phyloP scores from a whole-genome alignment of 2,113 vertebrate genomes.

The Neolamprologus fasciatus region DNA sequence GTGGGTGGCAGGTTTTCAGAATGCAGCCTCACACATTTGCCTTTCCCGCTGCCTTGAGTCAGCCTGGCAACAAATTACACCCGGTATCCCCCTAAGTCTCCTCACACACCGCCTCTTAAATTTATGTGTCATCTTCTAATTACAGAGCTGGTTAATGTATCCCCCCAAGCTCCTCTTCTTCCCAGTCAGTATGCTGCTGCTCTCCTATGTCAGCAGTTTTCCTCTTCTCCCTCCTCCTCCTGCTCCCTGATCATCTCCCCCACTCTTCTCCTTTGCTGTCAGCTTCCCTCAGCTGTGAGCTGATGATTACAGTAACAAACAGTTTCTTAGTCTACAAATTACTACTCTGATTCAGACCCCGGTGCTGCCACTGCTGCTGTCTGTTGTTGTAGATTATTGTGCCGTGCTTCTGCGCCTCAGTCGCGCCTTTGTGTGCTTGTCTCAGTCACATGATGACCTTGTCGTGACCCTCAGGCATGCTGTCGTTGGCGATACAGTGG shows the following conservation, averaged over 20 bases:
- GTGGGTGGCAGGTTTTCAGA: not conserved
- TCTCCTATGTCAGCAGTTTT: constrained; percentile 5
- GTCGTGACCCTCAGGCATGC: constrained; percentile 16
- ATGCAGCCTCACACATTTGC: not conserved
- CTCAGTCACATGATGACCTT: constrained; percentile 47
- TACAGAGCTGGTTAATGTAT: constrained; percentile 46
- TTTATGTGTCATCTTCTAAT: constrained; percentile 56
- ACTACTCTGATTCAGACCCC: constrained; percentile 36
- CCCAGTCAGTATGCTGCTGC: not conserved
- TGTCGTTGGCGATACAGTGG: constrained; percentile 5
- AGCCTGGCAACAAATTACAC: not conserved
- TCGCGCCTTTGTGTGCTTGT: not conserved
- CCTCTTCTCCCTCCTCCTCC: not conserved
- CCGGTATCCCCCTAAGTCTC: not conserved
- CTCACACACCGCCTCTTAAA: not conserved
- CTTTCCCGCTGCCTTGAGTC: not conserved
- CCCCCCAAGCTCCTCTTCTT: not conserved
- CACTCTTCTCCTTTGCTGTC: not conserved
- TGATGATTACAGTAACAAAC: constrained; percentile 55
- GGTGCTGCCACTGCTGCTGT: not conserved
- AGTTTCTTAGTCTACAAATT: constrained; percentile 41
- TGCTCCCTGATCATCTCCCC: not conserved
- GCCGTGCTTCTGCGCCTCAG: constrained; percentile 7
- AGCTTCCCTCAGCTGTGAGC: constrained; percentile 12
- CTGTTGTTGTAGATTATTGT: constrained; percentile 10